Base-by-base conservation (phyloP, 2,797 vertebrate genomes). In the Allobates femoralis region DNA sequence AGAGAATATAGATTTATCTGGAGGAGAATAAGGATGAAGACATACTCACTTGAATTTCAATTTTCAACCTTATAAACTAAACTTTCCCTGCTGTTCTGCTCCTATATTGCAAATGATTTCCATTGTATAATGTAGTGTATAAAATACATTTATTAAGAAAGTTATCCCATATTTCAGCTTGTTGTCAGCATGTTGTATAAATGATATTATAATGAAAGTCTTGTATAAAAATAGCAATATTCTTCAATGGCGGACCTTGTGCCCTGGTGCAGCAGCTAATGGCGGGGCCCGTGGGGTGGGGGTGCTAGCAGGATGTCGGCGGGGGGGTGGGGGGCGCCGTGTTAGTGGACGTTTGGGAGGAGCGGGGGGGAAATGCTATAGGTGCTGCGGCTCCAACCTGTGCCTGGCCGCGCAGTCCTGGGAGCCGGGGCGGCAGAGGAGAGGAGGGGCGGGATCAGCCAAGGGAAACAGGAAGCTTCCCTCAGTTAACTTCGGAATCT, bases 1-100 rank as follows among this genome's bases (percentile, higher is more conserved):
- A 58, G 32, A 56, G 23, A 55, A 19, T 53, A 34, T 67, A 82
- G 80, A 69, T 82, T 82, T 82, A 82, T 82, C 21, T 56, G 51
- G 80, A 53, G 56, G 11, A 32, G 16, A 81, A 55, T 77, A 77
- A 55, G 56, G 26, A 32, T 32, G 32, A 77, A 77, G 51, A 34
- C 51, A 30, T 21, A 21, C 75, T 56, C 51, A 32, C 50, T 32
- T 56, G 28, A 77, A 77, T 77, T 77, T 50, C 12, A 74, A 74
- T 74, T 66, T 26, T 62, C 28, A 62, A n/a, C n/a, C 23, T 71
- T 41, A 41, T 71, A n/a, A 41, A 41, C 11, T n/a, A 12, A 41
- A 26, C 19, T 71, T 46, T 41, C 71, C 26, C 23, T 50, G 23
- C 23, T 26, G 37, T 26, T 15, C 23, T 74, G 3, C 18, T 37